Percentiles rank a stretch among this genome's conserved stretches.
Conservation (phyloP, 1,140 invertebrate species). For the Heliconius nattereri region DNA sequence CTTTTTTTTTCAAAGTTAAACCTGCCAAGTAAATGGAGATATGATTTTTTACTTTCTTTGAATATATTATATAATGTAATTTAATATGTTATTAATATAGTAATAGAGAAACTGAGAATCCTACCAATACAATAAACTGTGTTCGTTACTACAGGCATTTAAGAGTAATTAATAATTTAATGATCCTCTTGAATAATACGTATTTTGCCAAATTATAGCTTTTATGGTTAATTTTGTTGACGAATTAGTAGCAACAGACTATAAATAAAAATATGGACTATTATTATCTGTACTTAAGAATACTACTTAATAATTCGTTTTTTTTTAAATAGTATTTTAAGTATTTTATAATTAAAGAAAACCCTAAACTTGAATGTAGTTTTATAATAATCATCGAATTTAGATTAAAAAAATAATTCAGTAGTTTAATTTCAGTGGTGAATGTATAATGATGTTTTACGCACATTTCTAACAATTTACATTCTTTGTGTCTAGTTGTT, state of each 20-base stretch:
- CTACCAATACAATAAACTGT: conserved; percentile 15
- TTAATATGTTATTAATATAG: background rate
- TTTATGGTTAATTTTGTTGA: background rate
- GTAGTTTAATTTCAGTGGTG: background rate
- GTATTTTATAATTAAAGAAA: background rate
- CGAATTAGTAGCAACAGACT: background rate
- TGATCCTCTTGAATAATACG: background rate
- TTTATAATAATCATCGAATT: background rate
- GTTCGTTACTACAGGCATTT: conserved; percentile 14
- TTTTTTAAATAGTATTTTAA: background rate
- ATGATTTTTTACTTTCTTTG: background rate
- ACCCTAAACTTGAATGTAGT: background rate
- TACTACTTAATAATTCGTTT: background rate
- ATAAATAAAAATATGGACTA: background rate
- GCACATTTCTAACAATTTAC: background rate
- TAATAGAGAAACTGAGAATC: background rate
- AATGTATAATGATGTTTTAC: conserved; percentile 3
- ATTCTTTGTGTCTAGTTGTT: background rate
- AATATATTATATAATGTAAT: background rate
- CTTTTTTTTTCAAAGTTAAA: background rate
- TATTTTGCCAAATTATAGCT: background rate
- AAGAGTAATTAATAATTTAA: background rate
- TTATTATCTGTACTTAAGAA: conserved; percentile 3
- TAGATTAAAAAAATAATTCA: background rate
- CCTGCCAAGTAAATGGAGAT: background rate